Conservation (phyloP, 2,888 invertebrate species). For the Chloromyia formosa region DNA sequence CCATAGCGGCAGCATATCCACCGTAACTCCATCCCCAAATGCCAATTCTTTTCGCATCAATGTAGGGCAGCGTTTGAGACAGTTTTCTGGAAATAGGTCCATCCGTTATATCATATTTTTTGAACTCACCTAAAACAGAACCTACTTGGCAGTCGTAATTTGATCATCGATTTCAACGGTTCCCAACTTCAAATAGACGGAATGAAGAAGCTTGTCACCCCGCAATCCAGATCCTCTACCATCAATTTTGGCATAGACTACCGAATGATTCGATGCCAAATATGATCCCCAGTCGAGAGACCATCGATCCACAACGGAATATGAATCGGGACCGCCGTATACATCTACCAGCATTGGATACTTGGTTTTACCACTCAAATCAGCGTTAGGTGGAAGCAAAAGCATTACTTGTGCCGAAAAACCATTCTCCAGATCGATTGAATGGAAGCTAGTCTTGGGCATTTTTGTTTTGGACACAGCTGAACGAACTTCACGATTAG, state of each 20-base stretch:
- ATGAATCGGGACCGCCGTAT: slow-evolving; percentile 93
- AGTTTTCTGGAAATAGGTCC: slow-evolving; percentile 54
- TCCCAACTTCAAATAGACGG: slow-evolving; percentile 85
- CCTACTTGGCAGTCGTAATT: slow-evolving; percentile 76
- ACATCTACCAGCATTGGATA: slow-evolving; percentile 87
- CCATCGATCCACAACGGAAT: slow-evolving; percentile 79
- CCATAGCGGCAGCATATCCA: slow-evolving; percentile 90
- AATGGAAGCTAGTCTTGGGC: slow-evolving; percentile 70
- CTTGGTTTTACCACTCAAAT: slow-evolving; percentile 71
- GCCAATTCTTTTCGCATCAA: slow-evolving; percentile 83
- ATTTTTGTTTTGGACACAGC: slow-evolving; percentile 65
- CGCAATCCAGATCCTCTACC: slow-evolving; percentile 88
- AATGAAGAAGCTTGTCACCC: slow-evolving; percentile 83
- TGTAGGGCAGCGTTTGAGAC: slow-evolving; percentile 73
- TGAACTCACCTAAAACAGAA: slow-evolving; percentile 10
- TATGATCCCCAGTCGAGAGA: slow-evolving; percentile 88
- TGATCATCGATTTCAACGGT: slow-evolving; percentile 92
- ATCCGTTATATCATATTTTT: background rate
- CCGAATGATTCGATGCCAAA: slow-evolving; percentile 81
- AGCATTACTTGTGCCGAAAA: slow-evolving; percentile 77
- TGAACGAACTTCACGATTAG: slow-evolving; percentile 68
- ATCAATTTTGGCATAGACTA: slow-evolving; percentile 90
- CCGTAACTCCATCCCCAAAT: slow-evolving; percentile 99
- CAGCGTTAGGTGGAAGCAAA: slow-evolving; percentile 77
- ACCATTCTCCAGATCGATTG: slow-evolving; percentile 72